Conservation (phyloP, 2,888 invertebrate species). For the Troglohyphantes excavatus region DNA sequence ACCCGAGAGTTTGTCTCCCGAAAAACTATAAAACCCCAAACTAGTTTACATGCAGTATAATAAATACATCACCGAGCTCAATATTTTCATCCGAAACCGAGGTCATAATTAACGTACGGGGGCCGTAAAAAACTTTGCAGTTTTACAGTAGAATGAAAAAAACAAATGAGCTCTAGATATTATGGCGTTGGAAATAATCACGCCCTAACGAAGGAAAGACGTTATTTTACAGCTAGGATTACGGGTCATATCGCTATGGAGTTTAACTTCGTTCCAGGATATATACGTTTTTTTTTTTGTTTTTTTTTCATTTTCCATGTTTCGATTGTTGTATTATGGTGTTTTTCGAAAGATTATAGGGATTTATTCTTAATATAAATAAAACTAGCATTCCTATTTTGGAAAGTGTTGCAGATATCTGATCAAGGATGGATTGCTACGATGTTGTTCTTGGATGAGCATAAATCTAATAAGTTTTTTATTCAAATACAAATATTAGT, state of each 20-base stretch:
- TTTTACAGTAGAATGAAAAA: background rate
- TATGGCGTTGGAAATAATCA: slow-evolving; percentile 46
- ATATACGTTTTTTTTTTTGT: too few relatives aligned
- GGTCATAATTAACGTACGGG: background rate
- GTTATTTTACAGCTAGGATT: slow-evolving; percentile 26
- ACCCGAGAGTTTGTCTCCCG: background rate
- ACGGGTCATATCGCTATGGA: too few relatives aligned
- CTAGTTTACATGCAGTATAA: background rate
- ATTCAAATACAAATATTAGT: too few relatives aligned
- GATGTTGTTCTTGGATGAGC: too few relatives aligned
- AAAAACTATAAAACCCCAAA: background rate
- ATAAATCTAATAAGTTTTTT: too few relatives aligned
- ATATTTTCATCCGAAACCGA: background rate
- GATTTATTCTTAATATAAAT: too few relatives aligned
- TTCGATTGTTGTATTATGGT: background rate
- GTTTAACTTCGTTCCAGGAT: too few relatives aligned
- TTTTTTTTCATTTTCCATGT: background rate
- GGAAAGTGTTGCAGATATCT: too few relatives aligned
- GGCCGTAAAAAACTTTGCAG: background rate
- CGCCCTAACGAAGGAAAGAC: slow-evolving; percentile 37
- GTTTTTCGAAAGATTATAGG: slow-evolving; percentile 21
- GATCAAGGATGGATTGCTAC: too few relatives aligned
- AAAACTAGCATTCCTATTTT: too few relatives aligned
- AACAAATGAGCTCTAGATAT: background rate
- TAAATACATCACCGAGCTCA: background rate